Evolutionary conservation across 2,797 vertebrate genomes (phyloP).

Genomic region (Sylvilagus floridanus): DNA sequence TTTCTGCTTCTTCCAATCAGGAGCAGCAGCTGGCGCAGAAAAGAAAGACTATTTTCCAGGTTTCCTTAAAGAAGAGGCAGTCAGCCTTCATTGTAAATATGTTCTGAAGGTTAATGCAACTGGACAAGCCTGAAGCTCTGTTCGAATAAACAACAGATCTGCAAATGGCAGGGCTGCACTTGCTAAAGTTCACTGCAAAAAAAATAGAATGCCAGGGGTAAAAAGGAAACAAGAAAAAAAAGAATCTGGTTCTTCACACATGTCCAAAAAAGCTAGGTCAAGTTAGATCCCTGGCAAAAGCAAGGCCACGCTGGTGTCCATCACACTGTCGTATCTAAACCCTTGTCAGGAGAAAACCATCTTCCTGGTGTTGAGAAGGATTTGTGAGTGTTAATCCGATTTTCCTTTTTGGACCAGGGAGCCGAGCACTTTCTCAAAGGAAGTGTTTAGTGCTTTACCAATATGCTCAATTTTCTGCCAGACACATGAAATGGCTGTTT

Average conservation of each 20-base stretch:
- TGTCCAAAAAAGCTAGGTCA: background rate
- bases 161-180: background rate
- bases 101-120: conserved; percentile 57
- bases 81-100: conserved; percentile 55
- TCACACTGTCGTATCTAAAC: conserved; percentile 75
- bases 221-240: background rate
- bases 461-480: conserved; percentile 64
- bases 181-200: background rate
- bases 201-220: too few species aligned
- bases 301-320: conserved; percentile 67
- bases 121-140: background rate
- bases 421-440: conserved; percentile 37
- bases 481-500: conserved; percentile 54
- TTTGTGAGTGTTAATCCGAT: conserved; percentile 77
- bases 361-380: conserved; percentile 81
- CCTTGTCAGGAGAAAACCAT: conserved; percentile 77
- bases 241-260: background rate
- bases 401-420: conserved; percentile 64
- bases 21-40: conserved; percentile 66
- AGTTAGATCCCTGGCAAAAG: background rate
- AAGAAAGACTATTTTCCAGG: conserved; percentile 66
- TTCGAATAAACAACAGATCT: conserved; percentile 38
- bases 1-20: conserved; percentile 66
- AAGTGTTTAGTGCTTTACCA: conserved; percentile 67
- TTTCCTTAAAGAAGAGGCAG: conserved; percentile 52